These are phyloP conservation scores for Dunckerocampus dactyliophorus DNA, from an alignment of 2,113 vertebrate genomes.

Conservation along the genomic window DNA sequence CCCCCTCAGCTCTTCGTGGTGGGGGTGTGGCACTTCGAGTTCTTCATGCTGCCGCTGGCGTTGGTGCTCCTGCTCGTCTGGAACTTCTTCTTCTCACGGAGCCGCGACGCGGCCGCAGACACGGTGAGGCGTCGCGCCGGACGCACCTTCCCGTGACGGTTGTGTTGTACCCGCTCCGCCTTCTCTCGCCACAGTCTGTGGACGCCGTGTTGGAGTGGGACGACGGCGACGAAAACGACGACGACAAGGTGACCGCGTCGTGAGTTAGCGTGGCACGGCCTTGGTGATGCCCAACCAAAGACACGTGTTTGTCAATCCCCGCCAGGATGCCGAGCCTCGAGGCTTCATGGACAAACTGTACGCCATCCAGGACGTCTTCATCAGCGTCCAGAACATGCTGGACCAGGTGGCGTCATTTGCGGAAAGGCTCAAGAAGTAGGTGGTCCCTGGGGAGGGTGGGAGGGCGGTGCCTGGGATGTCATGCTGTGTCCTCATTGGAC, in stretches of 20 bases:
- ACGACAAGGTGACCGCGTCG: conserved; percentile 31
- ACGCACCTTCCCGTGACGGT: background rate
- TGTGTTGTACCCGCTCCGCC: background rate
- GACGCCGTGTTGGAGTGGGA: conserved; percentile 62
- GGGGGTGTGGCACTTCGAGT: conserved; percentile 93
- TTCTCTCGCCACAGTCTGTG: conserved; percentile 29
- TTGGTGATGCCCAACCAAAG: accelerated
- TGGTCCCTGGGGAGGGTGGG: background rate
- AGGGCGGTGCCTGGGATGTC: background rate
- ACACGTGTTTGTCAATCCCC: background rate
- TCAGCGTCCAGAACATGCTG: conserved; percentile 89
- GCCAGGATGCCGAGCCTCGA: conserved; percentile 85
- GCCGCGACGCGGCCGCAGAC: conserved; percentile 76
- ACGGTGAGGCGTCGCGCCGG: conserved; percentile 77
- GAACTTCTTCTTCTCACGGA: conserved; percentile 83
- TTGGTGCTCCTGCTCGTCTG: conserved; percentile 83
- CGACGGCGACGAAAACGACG: conserved; percentile 60
- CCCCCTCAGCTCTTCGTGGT: conserved; percentile 83
- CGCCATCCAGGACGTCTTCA: conserved; percentile 92
- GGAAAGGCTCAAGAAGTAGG: conserved; percentile 94
- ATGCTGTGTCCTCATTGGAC: background rate
- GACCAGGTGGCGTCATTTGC: conserved; percentile 86
- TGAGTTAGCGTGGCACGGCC: background rate
- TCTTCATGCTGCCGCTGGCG: conserved; percentile 88
- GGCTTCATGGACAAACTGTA: conserved; percentile 94